A percentile compares a stretch with the other conserved stretches of the same genome.
Evolutionary conservation across 2,113 vertebrate genomes (phyloP).

Genomic region (Zeus faber): DNA sequence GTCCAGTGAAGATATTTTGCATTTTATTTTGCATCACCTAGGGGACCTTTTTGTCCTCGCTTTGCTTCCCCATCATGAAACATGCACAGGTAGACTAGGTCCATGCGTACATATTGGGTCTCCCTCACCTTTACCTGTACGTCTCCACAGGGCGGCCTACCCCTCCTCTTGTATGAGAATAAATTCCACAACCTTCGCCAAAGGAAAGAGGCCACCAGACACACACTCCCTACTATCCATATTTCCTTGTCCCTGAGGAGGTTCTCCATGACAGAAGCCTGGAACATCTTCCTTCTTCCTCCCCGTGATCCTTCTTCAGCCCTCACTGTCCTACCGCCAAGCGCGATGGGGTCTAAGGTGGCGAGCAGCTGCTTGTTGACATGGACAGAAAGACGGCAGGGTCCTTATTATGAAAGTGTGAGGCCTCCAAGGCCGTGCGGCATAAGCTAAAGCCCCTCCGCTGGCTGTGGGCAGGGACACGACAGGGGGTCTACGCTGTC

Average conservation of each 20-base stretch:
- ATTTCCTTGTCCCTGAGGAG: constrained; percentile 78
- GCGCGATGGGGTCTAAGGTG: constrained; percentile 23
- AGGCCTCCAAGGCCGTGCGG: too few species aligned
- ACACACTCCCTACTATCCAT: constrained; percentile 86
- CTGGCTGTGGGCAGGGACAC: constrained; percentile 11
- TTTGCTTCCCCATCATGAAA: too few species aligned
- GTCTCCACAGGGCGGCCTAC: constrained; percentile 55
- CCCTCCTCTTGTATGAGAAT: constrained; percentile 72
- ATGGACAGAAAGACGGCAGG: constrained; percentile 19
- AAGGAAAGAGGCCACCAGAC: constrained; percentile 81
- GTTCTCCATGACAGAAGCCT: constrained; percentile 74
- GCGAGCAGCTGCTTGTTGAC: constrained; percentile 27
- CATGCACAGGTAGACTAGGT: background rate
- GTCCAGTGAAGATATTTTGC: too few species aligned
- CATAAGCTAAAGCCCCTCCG: too few species aligned
- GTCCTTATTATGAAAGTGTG: constrained; percentile 31
- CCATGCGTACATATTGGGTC: background rate
- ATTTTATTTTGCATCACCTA: too few species aligned
- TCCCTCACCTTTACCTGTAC: background rate
- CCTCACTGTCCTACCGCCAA: constrained; percentile 20
- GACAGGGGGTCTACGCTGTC: constrained; percentile 27
- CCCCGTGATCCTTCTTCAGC: constrained; percentile 6
- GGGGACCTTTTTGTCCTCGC: too few species aligned
- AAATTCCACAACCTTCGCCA: constrained; percentile 82
- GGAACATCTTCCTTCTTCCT: constrained; percentile 21